phyloP scores from a whole-genome alignment of 2,797 vertebrate genomes.

The Rhynchonycteris naso region DNA sequence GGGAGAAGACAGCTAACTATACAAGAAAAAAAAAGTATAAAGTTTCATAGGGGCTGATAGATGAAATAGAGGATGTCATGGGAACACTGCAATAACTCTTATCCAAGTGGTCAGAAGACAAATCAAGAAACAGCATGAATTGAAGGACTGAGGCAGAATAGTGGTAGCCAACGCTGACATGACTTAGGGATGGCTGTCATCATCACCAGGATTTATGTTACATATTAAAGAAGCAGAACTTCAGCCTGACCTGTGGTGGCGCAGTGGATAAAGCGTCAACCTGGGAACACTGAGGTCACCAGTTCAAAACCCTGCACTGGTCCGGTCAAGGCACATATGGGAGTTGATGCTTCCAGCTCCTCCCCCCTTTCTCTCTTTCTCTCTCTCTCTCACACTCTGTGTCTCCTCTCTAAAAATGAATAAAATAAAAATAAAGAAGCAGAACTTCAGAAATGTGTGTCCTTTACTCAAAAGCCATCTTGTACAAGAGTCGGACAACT shows the following conservation, averaged over 20 bases:
- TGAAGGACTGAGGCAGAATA: background rate
- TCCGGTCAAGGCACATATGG: too few species aligned
- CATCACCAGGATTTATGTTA: background rate
- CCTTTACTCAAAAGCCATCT: background rate
- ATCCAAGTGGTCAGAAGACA: background rate
- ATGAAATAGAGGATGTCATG: background rate
- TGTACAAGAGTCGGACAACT: background rate
- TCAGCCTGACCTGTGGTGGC: too few species aligned
- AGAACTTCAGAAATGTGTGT: background rate
- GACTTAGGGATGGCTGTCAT: background rate
- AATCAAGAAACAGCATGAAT: background rate
- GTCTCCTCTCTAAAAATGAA: too few species aligned
- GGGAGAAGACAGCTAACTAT: background rate
- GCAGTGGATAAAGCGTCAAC: too few species aligned
- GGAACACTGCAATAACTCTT: background rate
- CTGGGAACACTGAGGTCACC: too few species aligned
- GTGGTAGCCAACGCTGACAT: background rate
- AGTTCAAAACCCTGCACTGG: too few species aligned
- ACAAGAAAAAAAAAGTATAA: background rate
- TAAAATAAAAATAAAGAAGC: too few species aligned
- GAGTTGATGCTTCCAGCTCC: too few species aligned
- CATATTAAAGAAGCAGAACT: background rate
- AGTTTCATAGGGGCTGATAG: background rate
- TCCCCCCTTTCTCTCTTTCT: too few species aligned
- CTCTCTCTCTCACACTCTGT: too few species aligned